These are phyloP conservation scores for Bombus pascuorum DNA, from an alignment of 1,140 invertebrate species.

Conservation along the genomic window DNA sequence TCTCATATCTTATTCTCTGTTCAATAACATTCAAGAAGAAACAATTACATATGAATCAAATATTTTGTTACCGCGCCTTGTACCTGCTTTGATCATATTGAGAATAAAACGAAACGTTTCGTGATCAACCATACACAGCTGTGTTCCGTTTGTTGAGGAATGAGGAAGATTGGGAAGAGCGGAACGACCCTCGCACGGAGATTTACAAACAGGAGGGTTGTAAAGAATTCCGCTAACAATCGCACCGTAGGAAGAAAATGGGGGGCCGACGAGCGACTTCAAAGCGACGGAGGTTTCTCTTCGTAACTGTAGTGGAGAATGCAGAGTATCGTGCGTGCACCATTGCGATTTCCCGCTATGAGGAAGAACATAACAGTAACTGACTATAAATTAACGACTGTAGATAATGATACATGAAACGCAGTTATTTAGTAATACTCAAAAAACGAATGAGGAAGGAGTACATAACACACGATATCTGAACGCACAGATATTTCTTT, in stretches of 20 bases:
- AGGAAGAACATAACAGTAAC: neutral
- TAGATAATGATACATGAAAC: too few relatives aligned
- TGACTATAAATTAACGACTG: neutral
- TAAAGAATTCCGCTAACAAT: slow-evolving; percentile 45
- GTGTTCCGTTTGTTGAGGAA: neutral
- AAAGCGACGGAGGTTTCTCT: neutral
- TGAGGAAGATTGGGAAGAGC: neutral
- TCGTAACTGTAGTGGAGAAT: neutral
- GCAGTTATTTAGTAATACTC: neutral
- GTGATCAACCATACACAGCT: neutral
- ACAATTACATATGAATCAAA: neutral
- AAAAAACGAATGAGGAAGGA: neutral
- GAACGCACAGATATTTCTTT: neutral
- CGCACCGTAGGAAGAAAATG: slow-evolving; percentile 17
- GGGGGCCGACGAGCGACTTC: slow-evolving; percentile 9
- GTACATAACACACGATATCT: neutral
- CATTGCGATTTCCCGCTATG: neutral
- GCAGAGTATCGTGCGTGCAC: neutral
- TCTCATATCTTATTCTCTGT: too few relatives aligned
- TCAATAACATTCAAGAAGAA: too few relatives aligned
- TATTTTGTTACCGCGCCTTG: neutral
- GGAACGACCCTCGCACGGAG: neutral
- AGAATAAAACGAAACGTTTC: neutral
- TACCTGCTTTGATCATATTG: neutral
- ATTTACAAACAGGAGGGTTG: slow-evolving; percentile 31